Conservation (phyloP, 1,140 invertebrate genomes). For the Nephila pilipes region DNA sequence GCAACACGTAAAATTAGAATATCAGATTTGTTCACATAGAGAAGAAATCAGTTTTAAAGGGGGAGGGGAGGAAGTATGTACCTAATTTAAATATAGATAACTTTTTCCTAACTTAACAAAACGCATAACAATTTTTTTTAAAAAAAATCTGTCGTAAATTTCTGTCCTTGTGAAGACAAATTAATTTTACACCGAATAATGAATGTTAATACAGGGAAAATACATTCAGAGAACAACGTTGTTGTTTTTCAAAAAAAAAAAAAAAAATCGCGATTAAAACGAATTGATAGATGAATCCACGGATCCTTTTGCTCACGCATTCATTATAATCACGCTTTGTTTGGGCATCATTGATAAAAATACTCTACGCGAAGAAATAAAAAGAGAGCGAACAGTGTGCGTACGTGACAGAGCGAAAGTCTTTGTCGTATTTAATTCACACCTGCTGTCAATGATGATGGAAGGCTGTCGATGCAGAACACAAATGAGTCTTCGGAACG, state of each 20-base stretch:
- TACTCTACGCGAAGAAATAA: neutral
- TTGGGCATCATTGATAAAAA: neutral
- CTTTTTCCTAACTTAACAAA: neutral
- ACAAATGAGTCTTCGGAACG: slow-evolving; percentile 38
- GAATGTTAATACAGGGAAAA: neutral
- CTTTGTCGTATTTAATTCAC: slow-evolving; percentile 54
- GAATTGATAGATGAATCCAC: neutral
- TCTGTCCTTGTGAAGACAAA: neutral
- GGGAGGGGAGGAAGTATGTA: neutral
- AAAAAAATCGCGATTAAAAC: neutral
- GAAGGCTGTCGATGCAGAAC: slow-evolving; percentile 23
- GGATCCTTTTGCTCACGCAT: neutral
- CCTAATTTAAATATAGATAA: slow-evolving; percentile 6
- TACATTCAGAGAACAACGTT: neutral
- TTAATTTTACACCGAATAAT: neutral
- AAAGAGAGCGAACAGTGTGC: neutral
- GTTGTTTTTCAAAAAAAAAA: neutral
- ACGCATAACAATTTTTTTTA: no score
- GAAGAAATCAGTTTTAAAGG: neutral
- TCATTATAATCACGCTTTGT: slow-evolving; percentile 1
- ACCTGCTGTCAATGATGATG: slow-evolving; percentile 52
- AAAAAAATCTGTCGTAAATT: neutral
- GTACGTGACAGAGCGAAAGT: neutral
- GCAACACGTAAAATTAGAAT: neutral
- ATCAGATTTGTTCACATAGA: neutral